These are phyloP conservation scores for Cephus pygmeus DNA, from an alignment of 2,888 invertebrate genomes.

Conservation along the genomic window DNA sequence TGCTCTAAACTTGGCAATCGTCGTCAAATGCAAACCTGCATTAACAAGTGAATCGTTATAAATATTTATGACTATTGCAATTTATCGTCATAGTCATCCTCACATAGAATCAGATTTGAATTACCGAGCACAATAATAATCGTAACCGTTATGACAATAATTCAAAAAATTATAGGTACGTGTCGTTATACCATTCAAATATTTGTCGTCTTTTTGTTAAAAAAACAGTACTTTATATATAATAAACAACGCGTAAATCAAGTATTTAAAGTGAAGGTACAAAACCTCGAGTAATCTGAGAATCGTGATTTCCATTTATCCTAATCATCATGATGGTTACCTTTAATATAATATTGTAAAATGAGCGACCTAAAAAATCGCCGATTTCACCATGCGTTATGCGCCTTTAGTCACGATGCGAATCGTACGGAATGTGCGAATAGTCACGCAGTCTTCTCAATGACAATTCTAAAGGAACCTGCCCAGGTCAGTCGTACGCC, in stretches of 20 bases:
- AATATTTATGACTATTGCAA: background rate
- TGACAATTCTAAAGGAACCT: background rate
- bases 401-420: background rate
- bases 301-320: too few species aligned
- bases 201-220: background rate
- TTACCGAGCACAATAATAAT: background rate
- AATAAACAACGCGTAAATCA: background rate
- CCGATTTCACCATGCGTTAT: background rate
- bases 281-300: too few species aligned
- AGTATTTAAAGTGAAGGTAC: background rate
- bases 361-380: background rate
- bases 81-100: background rate
- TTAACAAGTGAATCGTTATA: background rate
- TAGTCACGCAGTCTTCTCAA: background rate
- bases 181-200: background rate
- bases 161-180: background rate
- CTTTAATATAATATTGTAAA: background rate
- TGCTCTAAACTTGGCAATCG: background rate
- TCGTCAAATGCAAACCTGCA: background rate
- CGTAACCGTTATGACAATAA: background rate
- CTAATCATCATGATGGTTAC: background rate
- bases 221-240: background rate
- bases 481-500: too few species aligned
- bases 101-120: background rate
- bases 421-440: background rate